Evolutionary conservation across 1,140 invertebrate genomes (phyloP), one percentile per base, ranked within the genome.

Genomic region (Galleria mellonella): DNA sequence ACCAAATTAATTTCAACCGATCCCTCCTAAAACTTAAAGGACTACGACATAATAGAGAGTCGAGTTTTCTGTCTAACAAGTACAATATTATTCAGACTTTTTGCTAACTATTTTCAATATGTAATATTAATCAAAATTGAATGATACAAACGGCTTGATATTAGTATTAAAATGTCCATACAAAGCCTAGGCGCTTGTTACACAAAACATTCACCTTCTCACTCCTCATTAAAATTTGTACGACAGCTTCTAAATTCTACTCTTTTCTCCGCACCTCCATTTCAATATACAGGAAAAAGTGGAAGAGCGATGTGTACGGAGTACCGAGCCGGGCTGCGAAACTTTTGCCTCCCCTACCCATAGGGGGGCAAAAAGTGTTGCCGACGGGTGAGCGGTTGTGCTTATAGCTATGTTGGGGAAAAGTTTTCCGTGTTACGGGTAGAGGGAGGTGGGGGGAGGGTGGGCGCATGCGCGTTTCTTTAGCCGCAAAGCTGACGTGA

Each of bases 241-340:
- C 82, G 78, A 76, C 72, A 79, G 72, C 72, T 73, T 83, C 82
- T 85, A 83, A 85, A 85, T 82, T 83, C 77, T 83, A 85, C 82
- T 83, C 78, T 85, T 85, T 83, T 85, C 82, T 83, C 82, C 70
- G 78, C 78, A 78, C 78, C 78, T 85, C 82, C 78, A 81, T 85
- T 85, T 85, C 82, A 85, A 85, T 83, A 78, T 83, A 83, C 78
- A 82, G 82, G 82, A 85, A 85, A 85, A 85, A 85, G 75, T 85
- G 71, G 82, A 83, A 82, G 76, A 85, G 78, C 81, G 71, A 74
- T 81, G 76, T 83, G 75, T 82, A 77, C 75, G 74, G 71, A 77
- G 81, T 67, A 73, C 71, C 62, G 68, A 77, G 72, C 61, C 62
- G 57, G 75, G 78, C 56, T 75, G 67, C 70, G 74, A 85, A 85